These are phyloP conservation scores for Hypomesus transpacificus DNA, from an alignment of 2,113 vertebrate species.

Conservation along the genomic window DNA sequence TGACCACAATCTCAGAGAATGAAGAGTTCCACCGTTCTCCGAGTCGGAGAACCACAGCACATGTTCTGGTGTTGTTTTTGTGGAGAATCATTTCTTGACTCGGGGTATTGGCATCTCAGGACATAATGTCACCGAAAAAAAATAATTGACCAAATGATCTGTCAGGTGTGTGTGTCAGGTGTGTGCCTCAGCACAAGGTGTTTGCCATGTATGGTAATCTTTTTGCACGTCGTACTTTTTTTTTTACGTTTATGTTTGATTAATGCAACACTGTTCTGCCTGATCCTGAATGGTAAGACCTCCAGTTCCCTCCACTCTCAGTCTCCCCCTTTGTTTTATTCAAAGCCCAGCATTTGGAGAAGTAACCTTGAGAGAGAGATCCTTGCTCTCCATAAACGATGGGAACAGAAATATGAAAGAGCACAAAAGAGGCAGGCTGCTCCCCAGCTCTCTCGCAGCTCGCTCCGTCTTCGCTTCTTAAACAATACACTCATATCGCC, in stretches of 20 bases:
- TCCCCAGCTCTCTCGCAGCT: conserved; percentile 19
- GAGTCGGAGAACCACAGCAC: no score
- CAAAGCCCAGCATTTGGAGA: conserved; percentile 35
- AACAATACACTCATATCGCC: conserved; percentile 57
- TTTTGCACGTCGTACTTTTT: neutral
- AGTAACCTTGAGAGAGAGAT: conserved; percentile 60
- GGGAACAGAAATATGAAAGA: conserved; percentile 60
- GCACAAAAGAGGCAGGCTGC: conserved; percentile 48
- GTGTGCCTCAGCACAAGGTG: no score
- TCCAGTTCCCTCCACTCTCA: neutral
- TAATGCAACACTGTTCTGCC: neutral
- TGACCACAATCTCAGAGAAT: no score
- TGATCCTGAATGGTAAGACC: conserved; percentile 12
- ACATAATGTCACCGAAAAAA: no score
- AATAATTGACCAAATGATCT: no score
- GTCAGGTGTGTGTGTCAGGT: no score
- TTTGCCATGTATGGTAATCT: no score
- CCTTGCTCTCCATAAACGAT: conserved; percentile 52
- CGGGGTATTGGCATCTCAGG: no score
- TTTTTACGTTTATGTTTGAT: neutral
- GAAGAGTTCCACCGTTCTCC: no score
- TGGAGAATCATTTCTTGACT: no score
- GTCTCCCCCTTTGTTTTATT: conserved; percentile 32
- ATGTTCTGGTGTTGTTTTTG: no score
- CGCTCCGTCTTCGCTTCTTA: conserved; percentile 34